Base-by-base conservation (phyloP, 2,797 vertebrate genomes). In the Epinephelus coioides region DNA sequence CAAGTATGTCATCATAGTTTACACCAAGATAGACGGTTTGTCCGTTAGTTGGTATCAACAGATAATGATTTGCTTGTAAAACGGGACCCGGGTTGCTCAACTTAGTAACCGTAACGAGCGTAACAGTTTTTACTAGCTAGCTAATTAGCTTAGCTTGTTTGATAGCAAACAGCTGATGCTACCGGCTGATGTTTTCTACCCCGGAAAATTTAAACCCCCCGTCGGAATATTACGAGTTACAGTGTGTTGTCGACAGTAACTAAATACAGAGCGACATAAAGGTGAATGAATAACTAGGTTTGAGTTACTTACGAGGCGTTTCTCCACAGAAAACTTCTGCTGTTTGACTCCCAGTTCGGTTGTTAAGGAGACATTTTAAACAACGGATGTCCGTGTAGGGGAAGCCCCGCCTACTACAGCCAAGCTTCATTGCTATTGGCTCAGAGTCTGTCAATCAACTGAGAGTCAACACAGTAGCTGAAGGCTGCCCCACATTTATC, bases 321-420 rank as follows among this genome's bases (percentile, higher is more conserved):
- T 86, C 71, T 81, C 79, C 89, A 12, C 71, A 44, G 74, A 79
- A 90, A 91, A 89, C 88, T 92, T 90, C 78, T 81, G 23, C 55
- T 79, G 77, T 85, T 89, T 47, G 78, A 66, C 78, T 87, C 54
- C 76, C 75, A 43, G 85, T n/a, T 83, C 86, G 87, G 94, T 95
- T 93, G 94, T 94, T 93, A 95, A 76, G 94, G 94, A 91, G 89
- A 94, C 92, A 92, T 94, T 83, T 90, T 91, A 86, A 93, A 93
- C 91, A 89, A 87, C 71, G 72, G 69, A 82, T 54, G 57, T 76
- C 76, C 12, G 61, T 44, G 17, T 19, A 44, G 11, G 2, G 73
- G 34, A 76, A 65, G 13, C 7, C 82, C 91, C 91, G 87, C 92
- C 93, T 59, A 81, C 60, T 50, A 8, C 14, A 3, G 17, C 11